These are phyloP conservation scores for Chrysomela aeneicollis DNA, from an alignment of 2,888 invertebrate species.

Conservation along the genomic window DNA sequence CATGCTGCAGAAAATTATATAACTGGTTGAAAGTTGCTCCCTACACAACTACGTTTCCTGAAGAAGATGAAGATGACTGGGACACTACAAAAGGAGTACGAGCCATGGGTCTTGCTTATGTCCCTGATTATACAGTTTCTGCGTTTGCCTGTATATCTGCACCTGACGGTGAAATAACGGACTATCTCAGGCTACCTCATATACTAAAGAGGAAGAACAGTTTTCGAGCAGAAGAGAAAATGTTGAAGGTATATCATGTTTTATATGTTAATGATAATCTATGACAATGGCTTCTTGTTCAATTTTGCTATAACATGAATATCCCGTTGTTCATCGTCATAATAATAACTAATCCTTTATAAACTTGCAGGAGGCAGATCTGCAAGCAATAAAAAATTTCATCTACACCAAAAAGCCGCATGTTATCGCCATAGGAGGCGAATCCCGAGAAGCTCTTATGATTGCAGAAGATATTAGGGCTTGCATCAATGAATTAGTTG, in stretches of 20 bases:
- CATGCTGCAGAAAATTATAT: conserved; percentile 86
- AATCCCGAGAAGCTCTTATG: conserved; percentile 86
- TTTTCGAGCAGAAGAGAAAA: conserved; percentile 72
- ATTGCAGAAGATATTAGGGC: conserved; percentile 80
- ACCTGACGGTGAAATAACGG: conserved; percentile 90
- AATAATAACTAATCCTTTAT: not conserved
- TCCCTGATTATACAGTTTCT: conserved; percentile 83
- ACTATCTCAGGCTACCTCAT: conserved; percentile 88
- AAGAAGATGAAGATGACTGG: conserved; percentile 93
- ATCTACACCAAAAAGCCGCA: conserved; percentile 92
- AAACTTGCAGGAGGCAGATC: conserved; percentile 67
- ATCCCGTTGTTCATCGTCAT: not conserved
- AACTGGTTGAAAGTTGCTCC: conserved; percentile 91
- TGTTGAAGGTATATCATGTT: conserved; percentile 62
- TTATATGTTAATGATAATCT: conserved; percentile 49
- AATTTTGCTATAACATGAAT: no score
- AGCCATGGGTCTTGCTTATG: conserved; percentile 88
- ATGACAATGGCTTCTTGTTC: no score
- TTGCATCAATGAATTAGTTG: conserved; percentile 75
- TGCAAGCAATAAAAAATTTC: conserved; percentile 77
- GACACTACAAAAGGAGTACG: conserved; percentile 84
- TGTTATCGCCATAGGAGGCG: conserved; percentile 81
- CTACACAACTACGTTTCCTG: conserved; percentile 73
- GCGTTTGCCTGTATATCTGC: conserved; percentile 89
- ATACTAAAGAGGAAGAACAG: conserved; percentile 83